Evolutionary conservation across 1,140 invertebrate species (phyloP).

Genomic region (Cydia strobilella): DNA sequence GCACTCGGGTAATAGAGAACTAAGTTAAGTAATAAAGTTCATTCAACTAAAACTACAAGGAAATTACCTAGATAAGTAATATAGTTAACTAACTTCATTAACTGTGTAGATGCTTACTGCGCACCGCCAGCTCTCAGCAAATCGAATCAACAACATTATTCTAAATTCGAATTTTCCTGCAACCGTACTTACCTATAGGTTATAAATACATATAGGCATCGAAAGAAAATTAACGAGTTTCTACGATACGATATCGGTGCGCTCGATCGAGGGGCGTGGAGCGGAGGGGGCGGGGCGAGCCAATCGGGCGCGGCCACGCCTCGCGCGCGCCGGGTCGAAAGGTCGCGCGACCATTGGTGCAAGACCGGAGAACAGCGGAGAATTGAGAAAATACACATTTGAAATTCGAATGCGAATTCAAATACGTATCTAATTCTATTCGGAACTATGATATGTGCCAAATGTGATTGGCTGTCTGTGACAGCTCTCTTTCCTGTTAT

Average conservation of each 20-base stretch:
- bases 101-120: neutral
- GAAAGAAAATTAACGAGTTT: conserved; percentile 30
- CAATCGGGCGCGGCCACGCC: conserved; percentile 74
- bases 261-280: conserved; percentile 54
- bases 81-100: neutral
- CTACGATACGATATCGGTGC: conserved; percentile 30
- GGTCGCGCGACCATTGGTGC: conserved; percentile 67
- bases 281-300: conserved; percentile 57
- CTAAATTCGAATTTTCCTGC: neutral
- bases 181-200: conserved; percentile 1
- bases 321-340: conserved; percentile 69
- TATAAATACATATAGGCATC: conserved; percentile 26
- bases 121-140: neutral
- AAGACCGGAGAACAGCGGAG: conserved; percentile 39
- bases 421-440: neutral
- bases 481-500: neutral
- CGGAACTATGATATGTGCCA: neutral
- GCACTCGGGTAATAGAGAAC: neutral
- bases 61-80: no score
- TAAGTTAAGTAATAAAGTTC: neutral
- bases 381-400: conserved; percentile 23
- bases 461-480: neutral
- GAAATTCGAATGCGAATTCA: conserved; percentile 16
- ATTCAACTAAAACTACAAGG: neutral
- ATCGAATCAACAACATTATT: conserved; percentile 5